Evolutionary conservation across 2,888 invertebrate species (phyloP).

Genomic region (Nasonovia ribisnigri): DNA sequence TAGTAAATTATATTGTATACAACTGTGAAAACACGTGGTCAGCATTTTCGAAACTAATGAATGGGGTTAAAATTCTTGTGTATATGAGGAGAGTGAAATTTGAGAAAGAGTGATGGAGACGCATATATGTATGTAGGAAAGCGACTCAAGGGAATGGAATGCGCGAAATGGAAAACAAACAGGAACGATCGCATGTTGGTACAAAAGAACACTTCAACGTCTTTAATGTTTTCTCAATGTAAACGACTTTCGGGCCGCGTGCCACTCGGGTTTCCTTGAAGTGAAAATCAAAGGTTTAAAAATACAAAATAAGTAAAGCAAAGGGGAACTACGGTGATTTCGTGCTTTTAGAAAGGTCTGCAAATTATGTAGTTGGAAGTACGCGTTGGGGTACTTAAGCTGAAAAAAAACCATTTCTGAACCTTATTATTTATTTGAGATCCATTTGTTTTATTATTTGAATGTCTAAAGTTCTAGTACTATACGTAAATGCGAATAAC

Average conservation of each 20-base stretch:
- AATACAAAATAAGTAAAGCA: slow-evolving; percentile 25
- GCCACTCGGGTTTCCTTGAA: slow-evolving; percentile 32
- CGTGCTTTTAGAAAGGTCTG: slow-evolving; percentile 14
- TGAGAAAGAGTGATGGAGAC: background rate
- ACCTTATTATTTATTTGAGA: slow-evolving; percentile 14
- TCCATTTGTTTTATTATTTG: slow-evolving; percentile 15
- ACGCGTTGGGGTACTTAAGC: background rate
- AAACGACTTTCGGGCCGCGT: slow-evolving; percentile 30
- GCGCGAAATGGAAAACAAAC: slow-evolving; percentile 53
- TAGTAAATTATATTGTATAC: background rate
- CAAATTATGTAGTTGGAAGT: background rate
- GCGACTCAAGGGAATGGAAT: slow-evolving; percentile 40
- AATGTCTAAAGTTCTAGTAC: background rate
- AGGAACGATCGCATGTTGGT: slow-evolving; percentile 46
- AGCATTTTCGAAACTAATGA: slow-evolving; percentile 24
- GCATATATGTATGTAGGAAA: slow-evolving; percentile 35
- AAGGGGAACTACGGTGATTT: slow-evolving; percentile 22
- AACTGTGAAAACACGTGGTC: slow-evolving; percentile 24
- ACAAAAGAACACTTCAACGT: slow-evolving; percentile 52
- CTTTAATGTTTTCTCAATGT: slow-evolving; percentile 42
- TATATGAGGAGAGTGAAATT: slow-evolving; percentile 2
- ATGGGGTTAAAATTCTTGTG: background rate
- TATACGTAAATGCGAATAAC: background rate
- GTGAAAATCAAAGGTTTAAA: slow-evolving; percentile 48
- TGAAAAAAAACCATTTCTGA: background rate